Evolutionary conservation across 2,113 vertebrate species (phyloP), one percentile per base, ranked within the genome.

Genomic region (Corythoichthys haematopterus): DNA sequence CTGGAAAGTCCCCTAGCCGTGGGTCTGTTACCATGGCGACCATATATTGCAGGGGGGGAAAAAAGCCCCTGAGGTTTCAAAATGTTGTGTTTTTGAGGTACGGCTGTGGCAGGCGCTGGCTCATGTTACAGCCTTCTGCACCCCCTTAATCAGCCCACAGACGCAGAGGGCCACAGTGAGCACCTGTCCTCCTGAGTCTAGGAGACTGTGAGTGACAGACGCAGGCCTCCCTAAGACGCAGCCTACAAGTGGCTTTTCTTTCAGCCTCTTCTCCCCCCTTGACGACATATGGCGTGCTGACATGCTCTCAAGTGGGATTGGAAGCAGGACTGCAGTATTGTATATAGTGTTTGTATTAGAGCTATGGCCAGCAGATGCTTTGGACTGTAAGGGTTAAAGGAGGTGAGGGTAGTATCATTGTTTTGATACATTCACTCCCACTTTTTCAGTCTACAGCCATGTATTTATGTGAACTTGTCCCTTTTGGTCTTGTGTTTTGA

Each of bases 31-130:
- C 72, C 59, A 60, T 50, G 65, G 65, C 55, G 66, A 74, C 20
- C 4, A 36, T n/a, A 45, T 62, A 64, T 57, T 62, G 62, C 36
- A 55, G 59, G 40, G 40, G 40, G 40, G 40, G 3, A 2, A 2
- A 6, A 65, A 76, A 64, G 64, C 57, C 63, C 68, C 0, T 15
- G 43, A 57, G 56, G 69, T 16, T 64, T 64, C 74, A 56, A 66
- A 68, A 82, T 55, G 56, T 67, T 72, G 65, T 57, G 50, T 66
- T 71, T 70, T 53, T 71, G 76, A 72, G 81, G 79, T 71, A 64
- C 77, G 77, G 66, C 72, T 64, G 73, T 80, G 82, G 90, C 89
- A 89, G 89, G 88, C 91, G 89, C 72, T 78, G 82, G 84, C 79
- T 90, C 80, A 33, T 78, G 65, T 89, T 89, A 80, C 85, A 71